phyloP scores from a whole-genome alignment of 2,888 invertebrate species.

The Platycheirus albimanus region DNA sequence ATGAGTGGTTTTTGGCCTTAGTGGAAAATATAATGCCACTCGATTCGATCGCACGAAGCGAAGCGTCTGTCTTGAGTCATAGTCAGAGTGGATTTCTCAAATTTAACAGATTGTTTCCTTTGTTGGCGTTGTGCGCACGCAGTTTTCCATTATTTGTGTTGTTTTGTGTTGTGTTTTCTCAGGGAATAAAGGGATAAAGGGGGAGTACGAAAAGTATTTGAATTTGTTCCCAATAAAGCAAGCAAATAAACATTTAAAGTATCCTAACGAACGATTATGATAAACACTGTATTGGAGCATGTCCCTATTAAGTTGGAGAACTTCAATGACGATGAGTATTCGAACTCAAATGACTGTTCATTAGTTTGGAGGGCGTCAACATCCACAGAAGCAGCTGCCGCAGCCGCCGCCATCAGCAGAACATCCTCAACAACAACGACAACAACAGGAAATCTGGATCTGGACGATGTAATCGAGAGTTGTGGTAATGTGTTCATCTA shows the following conservation, averaged over 20 bases:
- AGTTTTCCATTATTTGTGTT: constrained; percentile 48
- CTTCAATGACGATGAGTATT: constrained; percentile 34
- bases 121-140: constrained; percentile 73
- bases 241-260: constrained; percentile 24
- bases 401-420: constrained; percentile 43
- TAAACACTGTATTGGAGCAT: constrained; percentile 77
- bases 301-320: constrained; percentile 77
- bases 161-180: constrained; percentile 38
- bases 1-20: constrained; percentile 31
- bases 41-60: constrained; percentile 62
- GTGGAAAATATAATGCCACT: constrained; percentile 43
- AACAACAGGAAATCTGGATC: constrained; percentile 19
- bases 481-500: constrained; percentile 77
- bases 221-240: constrained; percentile 2
- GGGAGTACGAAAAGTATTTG: not conserved
- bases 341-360: not conserved
- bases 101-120: constrained; percentile 63
- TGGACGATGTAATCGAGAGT: constrained; percentile 76
- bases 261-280: constrained; percentile 74
- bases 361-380: constrained; percentile 8
- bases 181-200: constrained; percentile 15
- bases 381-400: constrained; percentile 26
- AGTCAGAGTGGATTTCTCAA: constrained; percentile 42
- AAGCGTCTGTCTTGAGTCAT: constrained; percentile 62
- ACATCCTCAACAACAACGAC: constrained; percentile 43